phyloP scores from a whole-genome alignment of 2,113 vertebrate genomes.

The Emydura subglobosa region DNA sequence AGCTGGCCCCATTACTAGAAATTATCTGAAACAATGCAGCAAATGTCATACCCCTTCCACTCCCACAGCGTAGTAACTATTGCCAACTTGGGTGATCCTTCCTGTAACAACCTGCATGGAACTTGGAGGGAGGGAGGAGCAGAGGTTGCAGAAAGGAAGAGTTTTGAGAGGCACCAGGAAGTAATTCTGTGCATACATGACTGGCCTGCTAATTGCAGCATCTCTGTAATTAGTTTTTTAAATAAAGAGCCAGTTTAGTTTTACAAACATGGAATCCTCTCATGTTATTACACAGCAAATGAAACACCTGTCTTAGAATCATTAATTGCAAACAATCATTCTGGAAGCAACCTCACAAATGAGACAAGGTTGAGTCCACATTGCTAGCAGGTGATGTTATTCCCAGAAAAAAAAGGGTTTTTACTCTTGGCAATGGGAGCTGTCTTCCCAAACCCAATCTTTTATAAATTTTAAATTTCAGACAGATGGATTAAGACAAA shows the following conservation, averaged over 20 bases:
- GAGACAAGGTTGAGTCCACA: background rate
- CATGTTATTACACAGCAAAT: background rate
- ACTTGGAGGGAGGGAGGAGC: background rate
- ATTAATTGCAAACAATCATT: background rate
- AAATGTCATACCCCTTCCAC: background rate
- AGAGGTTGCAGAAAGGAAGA: background rate
- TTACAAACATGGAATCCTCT: background rate
- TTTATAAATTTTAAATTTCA: background rate
- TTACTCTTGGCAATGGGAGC: background rate
- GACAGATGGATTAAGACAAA: background rate
- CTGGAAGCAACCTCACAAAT: background rate
- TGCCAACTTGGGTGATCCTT: background rate
- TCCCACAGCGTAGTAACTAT: background rate
- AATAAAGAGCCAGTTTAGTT: background rate
- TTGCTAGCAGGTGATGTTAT: background rate
- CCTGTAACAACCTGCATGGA: background rate
- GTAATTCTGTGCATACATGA: too few relatives aligned
- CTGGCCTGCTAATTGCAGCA: too few relatives aligned
- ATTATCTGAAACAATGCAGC: background rate
- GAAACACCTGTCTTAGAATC: background rate
- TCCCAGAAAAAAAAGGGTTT: background rate
- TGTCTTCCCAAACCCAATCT: background rate
- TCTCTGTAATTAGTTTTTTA: background rate
- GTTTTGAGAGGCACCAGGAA: too few relatives aligned
- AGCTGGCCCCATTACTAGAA: background rate